Percentiles rank a stretch among this genome's conserved stretches.
Evolutionary conservation across 92 coral and sea anemone species (phyloP).

Genomic region (Zoanthus solanderi): DNA sequence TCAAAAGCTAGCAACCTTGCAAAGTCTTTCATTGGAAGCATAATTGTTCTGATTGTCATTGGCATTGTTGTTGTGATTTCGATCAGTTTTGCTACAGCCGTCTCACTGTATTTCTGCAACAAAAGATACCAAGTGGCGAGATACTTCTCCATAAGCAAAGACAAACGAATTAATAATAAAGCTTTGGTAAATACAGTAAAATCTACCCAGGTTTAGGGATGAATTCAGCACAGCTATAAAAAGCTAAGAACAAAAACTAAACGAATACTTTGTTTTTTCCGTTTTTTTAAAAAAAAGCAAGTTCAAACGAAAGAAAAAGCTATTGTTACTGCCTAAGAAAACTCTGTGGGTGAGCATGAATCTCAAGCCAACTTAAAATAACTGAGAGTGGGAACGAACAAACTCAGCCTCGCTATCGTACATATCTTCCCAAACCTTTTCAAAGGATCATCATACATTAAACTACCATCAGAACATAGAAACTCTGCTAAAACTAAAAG

Average conservation of each 20-base stretch:
- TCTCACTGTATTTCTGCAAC: conserved; percentile 33
- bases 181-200: background rate
- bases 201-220: background rate
- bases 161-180: background rate
- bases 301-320: no score
- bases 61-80: conserved; percentile 6
- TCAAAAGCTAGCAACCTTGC: background rate
- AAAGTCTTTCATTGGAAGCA: conserved; percentile 8
- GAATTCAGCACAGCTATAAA: no score
- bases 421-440: no score
- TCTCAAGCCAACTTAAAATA: no score
- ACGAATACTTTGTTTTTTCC: no score
- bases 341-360: background rate
- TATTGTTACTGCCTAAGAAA: no score
- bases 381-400: no score
- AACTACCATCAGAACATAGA: no score
- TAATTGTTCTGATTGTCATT: background rate
- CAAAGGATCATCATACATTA: no score
- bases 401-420: no score
- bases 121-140: background rate
- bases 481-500: no score
- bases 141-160: background rate
- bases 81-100: conserved; percentile 1
- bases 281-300: no score
- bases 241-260: background rate